Conservation (phyloP, 2,113 vertebrate species). For the Rattus norvegicus region GRCr8 NC_086019.1:15425501-15426000, state of each 20-base stretch:
- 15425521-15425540: rapidly evolving
- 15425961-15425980: neutral
- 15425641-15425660: neutral
- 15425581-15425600: neutral
- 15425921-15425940: neutral
- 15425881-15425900: neutral
- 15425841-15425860: neutral
- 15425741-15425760: neutral
- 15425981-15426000: neutral
- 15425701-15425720: neutral
- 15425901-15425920: neutral
- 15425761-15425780: neutral
- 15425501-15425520: neutral
- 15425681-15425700: neutral
- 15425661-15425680: neutral
- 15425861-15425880: neutral
- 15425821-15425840: neutral
- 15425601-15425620: neutral
- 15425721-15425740: neutral
- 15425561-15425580: neutral
- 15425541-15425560: too few relatives aligned
- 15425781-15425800: neutral
- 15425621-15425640: too few relatives aligned
- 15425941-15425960: neutral
- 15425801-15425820: neutral